Evolutionary conservation across 2,888 invertebrate genomes (phyloP).

Genomic region (Phlogophora meticulosa): DNA sequence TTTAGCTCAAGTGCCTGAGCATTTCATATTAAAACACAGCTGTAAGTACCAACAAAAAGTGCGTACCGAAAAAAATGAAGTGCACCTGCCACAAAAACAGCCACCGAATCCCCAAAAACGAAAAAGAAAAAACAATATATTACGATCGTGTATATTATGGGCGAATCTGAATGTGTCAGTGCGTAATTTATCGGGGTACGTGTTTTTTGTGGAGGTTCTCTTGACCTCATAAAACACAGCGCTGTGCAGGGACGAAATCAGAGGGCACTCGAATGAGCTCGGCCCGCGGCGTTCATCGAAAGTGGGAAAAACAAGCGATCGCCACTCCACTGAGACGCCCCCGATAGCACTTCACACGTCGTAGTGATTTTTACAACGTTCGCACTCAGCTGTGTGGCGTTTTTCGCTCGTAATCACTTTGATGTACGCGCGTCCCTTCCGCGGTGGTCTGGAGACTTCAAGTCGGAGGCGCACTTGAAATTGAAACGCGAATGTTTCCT

Average conservation of each 20-base stretch:
- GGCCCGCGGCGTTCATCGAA: slow-evolving; percentile 85
- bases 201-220: slow-evolving; percentile 89
- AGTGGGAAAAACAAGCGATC: slow-evolving; percentile 91
- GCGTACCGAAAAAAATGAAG: slow-evolving; percentile 54
- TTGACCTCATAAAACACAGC: slow-evolving; percentile 91
- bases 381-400: slow-evolving; percentile 83
- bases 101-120: slow-evolving; percentile 67
- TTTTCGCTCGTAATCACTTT: slow-evolving; percentile 88
- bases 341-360: slow-evolving; percentile 90
- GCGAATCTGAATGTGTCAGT: slow-evolving; percentile 91
- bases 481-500: slow-evolving; percentile 61
- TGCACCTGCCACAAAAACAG: slow-evolving; percentile 69
- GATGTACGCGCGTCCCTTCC: slow-evolving; percentile 78
- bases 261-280: slow-evolving; percentile 83
- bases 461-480: slow-evolving; percentile 63
- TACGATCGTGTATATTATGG: slow-evolving; percentile 88
- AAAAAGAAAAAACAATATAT: slow-evolving; percentile 86
- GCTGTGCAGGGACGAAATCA: slow-evolving; percentile 84
- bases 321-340: slow-evolving; percentile 88
- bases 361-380: slow-evolving; percentile 90
- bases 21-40: slow-evolving; percentile 16
- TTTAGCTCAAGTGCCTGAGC: slow-evolving; percentile 2
- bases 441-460: slow-evolving; percentile 63
- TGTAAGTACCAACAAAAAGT: slow-evolving; percentile 45
- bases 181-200: slow-evolving; percentile 89